phyloP scores from a whole-genome alignment of 2,888 invertebrate genomes.

The Malthinus flaveolus region DNA sequence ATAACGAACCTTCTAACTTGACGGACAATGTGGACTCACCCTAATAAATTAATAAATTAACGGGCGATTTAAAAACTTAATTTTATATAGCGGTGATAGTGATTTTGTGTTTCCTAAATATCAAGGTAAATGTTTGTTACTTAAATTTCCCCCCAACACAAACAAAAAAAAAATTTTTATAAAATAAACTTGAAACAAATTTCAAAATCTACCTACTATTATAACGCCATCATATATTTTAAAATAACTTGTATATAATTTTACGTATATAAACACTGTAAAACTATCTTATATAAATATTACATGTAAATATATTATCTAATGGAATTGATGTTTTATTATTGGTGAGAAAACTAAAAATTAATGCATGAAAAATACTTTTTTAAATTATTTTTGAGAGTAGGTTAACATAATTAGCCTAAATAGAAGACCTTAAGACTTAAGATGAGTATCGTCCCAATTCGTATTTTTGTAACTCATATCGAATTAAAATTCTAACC shows the following conservation, averaged over 20 bases:
- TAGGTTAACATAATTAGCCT: no score
- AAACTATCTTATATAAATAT: slow-evolving; percentile 14
- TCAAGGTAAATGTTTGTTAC: slow-evolving; percentile 27
- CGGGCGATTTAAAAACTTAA: no score
- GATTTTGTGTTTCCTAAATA: slow-evolving; percentile 18
- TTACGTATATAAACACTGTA: slow-evolving; percentile 25
- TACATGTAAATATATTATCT: slow-evolving; percentile 22
- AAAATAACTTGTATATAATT: slow-evolving; percentile 21
- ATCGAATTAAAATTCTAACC: no score
- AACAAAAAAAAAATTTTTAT: slow-evolving; percentile 2
- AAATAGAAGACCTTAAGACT: no score
- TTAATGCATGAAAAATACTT: background rate
- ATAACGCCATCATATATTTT: slow-evolving; percentile 14
- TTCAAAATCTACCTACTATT: slow-evolving; percentile 19
- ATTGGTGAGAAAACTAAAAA: background rate
- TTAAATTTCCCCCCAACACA: no score
- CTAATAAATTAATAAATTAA: slow-evolving; percentile 15
- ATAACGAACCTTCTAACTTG: slow-evolving; percentile 32
- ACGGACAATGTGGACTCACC: slow-evolving; percentile 26
- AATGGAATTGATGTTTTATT: slow-evolving; percentile 10
- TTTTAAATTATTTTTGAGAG: slow-evolving; percentile 2
- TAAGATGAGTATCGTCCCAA: no score
- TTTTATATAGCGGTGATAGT: slow-evolving; percentile 13
- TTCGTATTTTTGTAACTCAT: no score
- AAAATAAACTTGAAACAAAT: slow-evolving; percentile 10